These are phyloP conservation scores for Drusus annulatus DNA, from an alignment of 1,140 invertebrate genomes.

Conservation along the genomic window DNA sequence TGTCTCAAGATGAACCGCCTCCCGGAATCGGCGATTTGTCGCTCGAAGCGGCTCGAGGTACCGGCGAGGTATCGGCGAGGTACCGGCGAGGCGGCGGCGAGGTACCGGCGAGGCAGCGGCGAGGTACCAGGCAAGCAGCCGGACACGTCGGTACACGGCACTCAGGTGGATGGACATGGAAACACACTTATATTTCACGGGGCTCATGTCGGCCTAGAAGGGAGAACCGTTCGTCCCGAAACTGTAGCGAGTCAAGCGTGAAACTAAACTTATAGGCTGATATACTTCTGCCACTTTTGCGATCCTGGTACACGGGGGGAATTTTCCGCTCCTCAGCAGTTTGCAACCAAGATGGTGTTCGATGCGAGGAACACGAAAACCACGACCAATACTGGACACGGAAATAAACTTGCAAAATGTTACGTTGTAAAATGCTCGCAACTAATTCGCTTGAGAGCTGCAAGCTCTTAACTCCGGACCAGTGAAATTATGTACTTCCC, in stretches of 20 bases:
- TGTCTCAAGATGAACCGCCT: conserved; percentile 1
- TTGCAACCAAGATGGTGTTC: conserved; percentile 15
- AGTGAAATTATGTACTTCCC: too few relatives aligned
- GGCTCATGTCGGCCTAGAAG: conserved; percentile 37
- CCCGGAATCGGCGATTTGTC: conserved; percentile 50
- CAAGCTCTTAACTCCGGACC: too few relatives aligned
- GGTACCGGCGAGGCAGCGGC: conserved; percentile 36
- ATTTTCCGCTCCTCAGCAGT: conserved; percentile 23
- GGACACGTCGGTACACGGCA: conserved; percentile 44
- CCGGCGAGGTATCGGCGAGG: conserved; percentile 24
- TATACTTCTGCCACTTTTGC: conserved; percentile 8
- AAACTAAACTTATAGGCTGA: conserved; percentile 26
- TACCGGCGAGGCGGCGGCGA: conserved; percentile 30
- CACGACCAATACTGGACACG: not conserved
- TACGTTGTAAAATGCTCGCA: too few relatives aligned
- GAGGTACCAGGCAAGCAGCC: conserved; percentile 29
- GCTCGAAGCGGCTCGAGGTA: conserved; percentile 29
- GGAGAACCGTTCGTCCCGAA: conserved; percentile 17
- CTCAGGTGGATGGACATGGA: conserved; percentile 56
- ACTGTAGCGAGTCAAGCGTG: conserved; percentile 36
- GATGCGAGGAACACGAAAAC: conserved; percentile 1
- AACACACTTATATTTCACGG: conserved; percentile 57
- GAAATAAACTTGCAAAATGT: too few relatives aligned
- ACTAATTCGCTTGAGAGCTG: too few relatives aligned
- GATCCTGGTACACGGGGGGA: conserved; percentile 15